Conservation (phyloP, 2,113 vertebrate species). For the Oncorhynchus nerka region DNA sequence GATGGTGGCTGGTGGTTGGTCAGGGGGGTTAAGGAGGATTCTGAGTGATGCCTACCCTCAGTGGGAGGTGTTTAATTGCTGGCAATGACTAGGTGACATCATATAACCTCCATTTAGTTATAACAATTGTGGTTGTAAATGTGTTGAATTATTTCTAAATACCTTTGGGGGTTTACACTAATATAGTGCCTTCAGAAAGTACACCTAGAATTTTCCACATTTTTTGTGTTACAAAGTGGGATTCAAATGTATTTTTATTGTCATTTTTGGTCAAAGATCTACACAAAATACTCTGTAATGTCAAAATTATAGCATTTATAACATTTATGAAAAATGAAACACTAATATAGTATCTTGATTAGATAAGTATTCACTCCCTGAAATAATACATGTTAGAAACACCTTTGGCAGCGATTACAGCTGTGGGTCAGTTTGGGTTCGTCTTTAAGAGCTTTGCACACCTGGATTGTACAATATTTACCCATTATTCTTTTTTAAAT, state of each 20-base stretch:
- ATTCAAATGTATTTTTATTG: neutral
- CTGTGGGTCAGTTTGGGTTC: no score
- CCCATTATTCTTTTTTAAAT: no score
- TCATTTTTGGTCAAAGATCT: no score
- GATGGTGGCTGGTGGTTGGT: slow-evolving; percentile 74
- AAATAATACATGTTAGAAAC: no score
- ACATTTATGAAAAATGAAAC: no score
- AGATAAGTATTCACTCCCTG: no score
- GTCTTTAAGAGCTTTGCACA: no score
- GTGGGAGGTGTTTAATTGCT: slow-evolving; percentile 85
- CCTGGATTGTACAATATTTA: no score
- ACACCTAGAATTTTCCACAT: slow-evolving; percentile 18
- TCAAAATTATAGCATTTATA: no score
- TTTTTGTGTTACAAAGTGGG: slow-evolving; percentile 1
- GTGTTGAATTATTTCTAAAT: slow-evolving; percentile 62
- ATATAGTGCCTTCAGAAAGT: neutral
- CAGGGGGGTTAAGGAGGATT: slow-evolving; percentile 81
- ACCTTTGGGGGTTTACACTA: slow-evolving; percentile 48
- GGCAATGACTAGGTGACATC: slow-evolving; percentile 68
- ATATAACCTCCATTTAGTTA: slow-evolving; percentile 67
- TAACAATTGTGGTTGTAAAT: slow-evolving; percentile 60
- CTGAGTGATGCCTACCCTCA: slow-evolving; percentile 69
- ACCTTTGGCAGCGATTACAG: no score
- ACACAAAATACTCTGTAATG: no score
- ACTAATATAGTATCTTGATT: no score